Evolutionary conservation across 2,888 invertebrate genomes (phyloP).

Genomic region (Heteropelma amictum): DNA sequence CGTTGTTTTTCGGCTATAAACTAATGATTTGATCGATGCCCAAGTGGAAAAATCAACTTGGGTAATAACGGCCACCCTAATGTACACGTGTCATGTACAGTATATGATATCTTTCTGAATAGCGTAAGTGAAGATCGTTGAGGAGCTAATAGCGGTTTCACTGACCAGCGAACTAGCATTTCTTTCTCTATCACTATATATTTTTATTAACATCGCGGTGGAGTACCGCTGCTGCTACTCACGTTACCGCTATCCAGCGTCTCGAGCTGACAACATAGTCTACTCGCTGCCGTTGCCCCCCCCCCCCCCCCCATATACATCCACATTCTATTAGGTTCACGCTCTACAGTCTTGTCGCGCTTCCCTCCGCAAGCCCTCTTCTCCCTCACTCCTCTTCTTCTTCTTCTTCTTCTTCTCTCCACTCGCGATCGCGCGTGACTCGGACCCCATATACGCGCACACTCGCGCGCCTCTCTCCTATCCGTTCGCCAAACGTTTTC

Average conservation of each 20-base stretch:
- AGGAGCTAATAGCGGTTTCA: slow-evolving; percentile 35
- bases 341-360: slow-evolving; percentile 1
- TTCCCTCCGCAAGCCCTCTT: not conserved
- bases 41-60: too few relatives aligned
- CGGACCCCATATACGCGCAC: slow-evolving; percentile 1
- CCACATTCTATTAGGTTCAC: slow-evolving; percentile 4
- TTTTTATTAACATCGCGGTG: too few relatives aligned
- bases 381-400: not conserved
- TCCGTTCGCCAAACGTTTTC: slow-evolving; percentile 55
- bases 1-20: too few relatives aligned
- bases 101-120: not conserved
- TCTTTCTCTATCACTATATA: slow-evolving; percentile 23
- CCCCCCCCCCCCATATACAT: too few relatives aligned
- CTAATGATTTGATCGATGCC: too few relatives aligned
- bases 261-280: slow-evolving; percentile 51
- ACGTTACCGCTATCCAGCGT: slow-evolving; percentile 71
- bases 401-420: not conserved
- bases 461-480: slow-evolving; percentile 22
- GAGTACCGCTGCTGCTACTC: slow-evolving; percentile 63
- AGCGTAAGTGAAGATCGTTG: slow-evolving; percentile 14
- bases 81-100: too few relatives aligned
- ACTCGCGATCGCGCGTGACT: not conserved
- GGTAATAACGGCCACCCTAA: too few relatives aligned
- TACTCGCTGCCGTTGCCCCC: slow-evolving; percentile 26
- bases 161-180: slow-evolving; percentile 28